Evolutionary conservation across 2,797 vertebrate genomes (phyloP), one percentile per base, ranked within the genome.

Genomic region (Tokudaia muenninki): DNA sequence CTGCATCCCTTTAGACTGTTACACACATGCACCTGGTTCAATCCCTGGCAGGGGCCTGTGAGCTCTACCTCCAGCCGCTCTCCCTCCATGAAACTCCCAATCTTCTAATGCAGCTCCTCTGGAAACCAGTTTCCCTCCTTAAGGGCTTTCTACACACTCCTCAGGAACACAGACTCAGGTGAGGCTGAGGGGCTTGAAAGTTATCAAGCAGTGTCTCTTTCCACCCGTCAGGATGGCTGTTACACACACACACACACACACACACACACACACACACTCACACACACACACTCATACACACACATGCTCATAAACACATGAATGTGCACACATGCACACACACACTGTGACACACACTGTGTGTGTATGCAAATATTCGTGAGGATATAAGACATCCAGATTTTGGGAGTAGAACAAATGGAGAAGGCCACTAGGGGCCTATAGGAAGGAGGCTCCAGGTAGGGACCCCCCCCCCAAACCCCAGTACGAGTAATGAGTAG

Each of bases 401-500:
- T 57, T 37, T 34, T 16, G 26, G 16, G n/a, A 59, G 3, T 22
- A 41, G 59, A n/a, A 44, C 4, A 13, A 34, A 19, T 57, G 24
- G 22, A 44, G 24, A 41, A 61, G 14, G 37, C 44, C 55, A 6
- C 21, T 3, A 12, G 14, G n/a, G 47, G 2, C 10, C 21, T 77
- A 34, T 22, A 4, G 13, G 80, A 47, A 6, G 14, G 44, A 24
- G 29, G 9, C 26, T 50, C 31, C 24, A 47, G 24, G 12, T 24
- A 26, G 61, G 22, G 7, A 2, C 12, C 19, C 3, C 17, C 63
- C 47, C 12, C 55, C 29, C 26, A 13, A 47, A 7, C 24, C 41
- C 22, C 81, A n/a, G 50, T n/a, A 0, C 0, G 22, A 59, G 0
- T 74, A n/a, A 0, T 1, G 22, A 59, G 0, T 74, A n/a, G 4